A percentile compares a stretch with the other conserved stretches of the same genome.
Evolutionary conservation across 2,113 vertebrate genomes (phyloP).

Genomic region (Barnardius zonarius): DNA sequence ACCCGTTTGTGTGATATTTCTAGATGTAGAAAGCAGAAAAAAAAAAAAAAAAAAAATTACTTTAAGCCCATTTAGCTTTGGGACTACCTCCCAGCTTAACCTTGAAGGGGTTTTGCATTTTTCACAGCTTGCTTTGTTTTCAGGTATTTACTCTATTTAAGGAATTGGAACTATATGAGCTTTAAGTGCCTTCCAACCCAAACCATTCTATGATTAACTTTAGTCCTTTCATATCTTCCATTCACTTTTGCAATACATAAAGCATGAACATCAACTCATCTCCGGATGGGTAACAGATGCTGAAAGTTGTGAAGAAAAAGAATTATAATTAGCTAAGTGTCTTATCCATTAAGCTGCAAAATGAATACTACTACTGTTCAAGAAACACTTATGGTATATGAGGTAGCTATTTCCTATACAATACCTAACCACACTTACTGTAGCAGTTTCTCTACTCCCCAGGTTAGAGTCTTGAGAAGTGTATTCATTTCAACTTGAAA

Average conservation of each 20-base stretch:
- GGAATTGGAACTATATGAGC: not conserved
- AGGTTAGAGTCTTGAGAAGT: not conserved
- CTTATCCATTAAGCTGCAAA: conserved; percentile 6
- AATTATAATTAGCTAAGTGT: not conserved
- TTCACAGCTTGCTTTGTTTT: conserved; percentile 59
- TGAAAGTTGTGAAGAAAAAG: not conserved
- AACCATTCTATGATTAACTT: not conserved
- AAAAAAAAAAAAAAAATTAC: not conserved
- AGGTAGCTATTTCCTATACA: not conserved
- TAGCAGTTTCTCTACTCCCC: not conserved
- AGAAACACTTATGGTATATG: not conserved
- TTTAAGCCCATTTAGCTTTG: conserved; percentile 55
- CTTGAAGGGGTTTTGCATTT: conserved; percentile 56
- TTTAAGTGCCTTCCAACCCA: not conserved
- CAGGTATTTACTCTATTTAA: conserved; percentile 60
- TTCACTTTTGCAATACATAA: conserved; percentile 51
- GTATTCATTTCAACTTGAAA: not conserved
- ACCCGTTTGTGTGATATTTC: not conserved
- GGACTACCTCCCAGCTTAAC: conserved; percentile 50
- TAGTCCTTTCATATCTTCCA: conserved; percentile 44
- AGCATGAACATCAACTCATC: not conserved
- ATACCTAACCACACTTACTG: not conserved
- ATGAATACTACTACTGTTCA: not conserved
- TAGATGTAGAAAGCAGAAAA: not conserved
- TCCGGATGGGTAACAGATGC: not conserved